Conservation (phyloP, 1,140 invertebrate species). For the Penaeus indicus region DNA sequence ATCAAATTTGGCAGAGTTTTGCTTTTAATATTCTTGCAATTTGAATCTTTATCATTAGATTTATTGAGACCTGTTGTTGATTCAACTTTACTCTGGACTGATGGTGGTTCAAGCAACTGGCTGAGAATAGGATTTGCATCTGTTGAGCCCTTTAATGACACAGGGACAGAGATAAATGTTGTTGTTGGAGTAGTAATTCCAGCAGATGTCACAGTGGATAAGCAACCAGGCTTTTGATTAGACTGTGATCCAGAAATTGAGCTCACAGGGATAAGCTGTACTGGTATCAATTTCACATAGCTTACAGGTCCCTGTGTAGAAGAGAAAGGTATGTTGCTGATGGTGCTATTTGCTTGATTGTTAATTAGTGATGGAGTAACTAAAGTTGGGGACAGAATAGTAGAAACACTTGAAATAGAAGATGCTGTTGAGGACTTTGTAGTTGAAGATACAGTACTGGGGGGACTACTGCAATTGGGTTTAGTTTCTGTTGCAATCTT, state of each 20-base stretch:
- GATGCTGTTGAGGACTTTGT: too few species aligned
- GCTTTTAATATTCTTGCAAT: background rate
- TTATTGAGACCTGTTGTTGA: background rate
- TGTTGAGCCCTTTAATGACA: conserved; percentile 35
- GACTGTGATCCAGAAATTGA: conserved; percentile 20
- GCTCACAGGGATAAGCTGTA: conserved; percentile 43
- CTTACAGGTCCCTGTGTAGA: conserved; percentile 42
- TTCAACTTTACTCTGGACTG: background rate
- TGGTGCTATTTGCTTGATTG: too few species aligned
- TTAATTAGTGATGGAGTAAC: conserved; percentile 18
- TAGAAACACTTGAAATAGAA: background rate
- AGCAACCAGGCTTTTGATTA: conserved; percentile 14
- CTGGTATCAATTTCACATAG: conserved; percentile 52
- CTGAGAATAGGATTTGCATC: conserved; percentile 33
- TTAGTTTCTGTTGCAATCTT: background rate
- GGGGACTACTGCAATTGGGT: too few species aligned
- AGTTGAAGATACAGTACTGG: too few species aligned
- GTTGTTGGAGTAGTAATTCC: conserved; percentile 31
- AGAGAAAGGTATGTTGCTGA: conserved; percentile 12
- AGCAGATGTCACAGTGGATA: background rate
- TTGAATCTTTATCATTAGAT: conserved; percentile 4
- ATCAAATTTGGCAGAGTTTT: conserved; percentile 47
- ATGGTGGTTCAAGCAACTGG: conserved; percentile 43
- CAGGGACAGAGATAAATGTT: conserved; percentile 55
- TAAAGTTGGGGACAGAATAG: conserved; percentile 16